Evolutionary conservation across 30 jellyfish, hydroid and myxozoan genomes (phyloP).

Genomic region (Kudoa iwatai): DNA sequence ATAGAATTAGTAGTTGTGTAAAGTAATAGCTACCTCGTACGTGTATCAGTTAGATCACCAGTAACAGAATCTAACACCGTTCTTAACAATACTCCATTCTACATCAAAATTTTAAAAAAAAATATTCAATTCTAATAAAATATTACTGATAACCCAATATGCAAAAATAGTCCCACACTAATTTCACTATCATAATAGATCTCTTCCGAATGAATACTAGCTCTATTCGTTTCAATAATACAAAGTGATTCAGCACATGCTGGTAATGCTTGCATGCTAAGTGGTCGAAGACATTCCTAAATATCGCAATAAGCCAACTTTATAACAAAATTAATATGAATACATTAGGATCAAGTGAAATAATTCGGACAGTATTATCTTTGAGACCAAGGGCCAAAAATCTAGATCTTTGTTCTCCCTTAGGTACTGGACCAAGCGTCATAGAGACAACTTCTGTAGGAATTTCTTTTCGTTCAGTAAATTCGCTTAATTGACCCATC

Average conservation of each 20-base stretch:
- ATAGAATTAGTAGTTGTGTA: too few species aligned
- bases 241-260: conserved; percentile 89
- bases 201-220: conserved; percentile 16
- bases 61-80: conserved; percentile 77
- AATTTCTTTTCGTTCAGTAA: conserved; percentile 81
- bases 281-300: conserved; percentile 89
- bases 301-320: too few species aligned
- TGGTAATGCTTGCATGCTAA: conserved; percentile 93
- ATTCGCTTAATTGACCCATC: conserved; percentile 73
- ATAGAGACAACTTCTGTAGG: conserved; percentile 80
- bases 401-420: conserved; percentile 66
- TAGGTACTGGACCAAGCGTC: conserved; percentile 96
- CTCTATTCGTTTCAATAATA: conserved; percentile 77
- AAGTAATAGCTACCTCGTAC: too few species aligned
- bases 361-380: conserved; percentile 67
- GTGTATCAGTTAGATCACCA: conserved; percentile 80
- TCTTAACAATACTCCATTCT: conserved; percentile 73
- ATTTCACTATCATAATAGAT: too few species aligned
- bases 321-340: too few species aligned
- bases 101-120: conserved; percentile 32
- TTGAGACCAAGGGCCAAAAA: conserved; percentile 49
- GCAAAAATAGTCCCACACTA: too few species aligned
- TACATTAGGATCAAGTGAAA: conserved; percentile 73
- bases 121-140: too few species aligned
- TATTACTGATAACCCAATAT: too few species aligned